Conservation (phyloP, 1,140 invertebrate species). For the Mesaphorura yosii region DNA sequence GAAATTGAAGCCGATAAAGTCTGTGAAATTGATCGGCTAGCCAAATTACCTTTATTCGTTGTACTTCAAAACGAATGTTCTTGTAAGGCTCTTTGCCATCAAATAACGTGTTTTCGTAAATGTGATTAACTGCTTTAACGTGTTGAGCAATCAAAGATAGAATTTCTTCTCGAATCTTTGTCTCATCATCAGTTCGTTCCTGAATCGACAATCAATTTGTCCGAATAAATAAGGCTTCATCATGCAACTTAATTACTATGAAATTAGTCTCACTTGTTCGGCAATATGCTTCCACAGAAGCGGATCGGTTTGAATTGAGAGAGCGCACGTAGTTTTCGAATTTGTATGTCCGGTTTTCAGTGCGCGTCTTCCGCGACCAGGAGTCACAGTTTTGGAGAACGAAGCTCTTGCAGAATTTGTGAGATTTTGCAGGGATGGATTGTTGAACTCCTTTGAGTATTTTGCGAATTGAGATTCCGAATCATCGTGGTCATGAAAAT, state of each 20-base stretch:
- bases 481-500: slow-evolving; percentile 35
- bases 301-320: slow-evolving; percentile 96
- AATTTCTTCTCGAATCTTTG: slow-evolving; percentile 92
- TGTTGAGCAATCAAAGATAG: slow-evolving; percentile 93
- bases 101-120: slow-evolving; percentile 91
- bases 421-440: slow-evolving; percentile 38
- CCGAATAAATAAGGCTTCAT: background rate
- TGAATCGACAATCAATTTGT: slow-evolving; percentile 25
- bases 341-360: slow-evolving; percentile 53
- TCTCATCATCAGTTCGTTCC: slow-evolving; percentile 39
- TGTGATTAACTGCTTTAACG: slow-evolving; percentile 95
- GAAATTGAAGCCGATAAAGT: background rate
- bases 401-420: background rate
- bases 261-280: slow-evolving; percentile 42
- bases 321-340: slow-evolving; percentile 69
- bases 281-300: slow-evolving; percentile 87
- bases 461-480: slow-evolving; percentile 51
- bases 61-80: slow-evolving; percentile 96
- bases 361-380: slow-evolving; percentile 38
- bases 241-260: slow-evolving; percentile 24
- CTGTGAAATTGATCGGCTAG: background rate
- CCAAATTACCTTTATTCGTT: slow-evolving; percentile 71
- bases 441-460: slow-evolving; percentile 35
- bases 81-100: slow-evolving; percentile 60
- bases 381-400: background rate